Conservation (phyloP, 1,140 invertebrate species). For the Episyrphus balteatus region DNA sequence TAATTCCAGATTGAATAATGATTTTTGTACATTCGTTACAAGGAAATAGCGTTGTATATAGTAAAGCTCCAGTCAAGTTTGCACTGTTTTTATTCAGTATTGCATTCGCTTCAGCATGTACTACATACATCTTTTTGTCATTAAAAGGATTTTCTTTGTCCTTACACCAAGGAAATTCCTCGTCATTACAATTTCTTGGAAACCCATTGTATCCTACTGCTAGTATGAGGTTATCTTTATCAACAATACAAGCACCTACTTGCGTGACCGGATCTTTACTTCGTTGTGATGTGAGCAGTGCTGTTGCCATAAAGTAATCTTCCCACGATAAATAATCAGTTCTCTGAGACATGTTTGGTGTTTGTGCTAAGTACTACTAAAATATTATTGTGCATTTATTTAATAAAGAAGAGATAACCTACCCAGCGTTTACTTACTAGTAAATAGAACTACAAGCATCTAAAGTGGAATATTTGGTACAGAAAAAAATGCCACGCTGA, state of each 20-base stretch:
- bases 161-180: constrained; percentile 80
- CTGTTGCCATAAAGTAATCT: constrained; percentile 89
- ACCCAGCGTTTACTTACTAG: too few species aligned
- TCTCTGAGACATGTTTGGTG: constrained; percentile 11
- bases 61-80: constrained; percentile 63
- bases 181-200: constrained; percentile 78
- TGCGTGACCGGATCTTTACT: constrained; percentile 90
- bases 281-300: constrained; percentile 65
- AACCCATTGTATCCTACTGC: constrained; percentile 95
- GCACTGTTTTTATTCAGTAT: constrained; percentile 81
- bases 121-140: constrained; percentile 83
- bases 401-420: too few species aligned
- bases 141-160: constrained; percentile 43
- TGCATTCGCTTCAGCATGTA: constrained; percentile 95
- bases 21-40: constrained; percentile 96
- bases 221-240: constrained; percentile 79
- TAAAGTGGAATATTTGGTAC: too few species aligned
- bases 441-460: too few species aligned
- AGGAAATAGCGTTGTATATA: constrained; percentile 84
- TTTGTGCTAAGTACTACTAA: too few species aligned
- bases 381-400: too few species aligned
- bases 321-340: constrained; percentile 46
- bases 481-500: too few species aligned
- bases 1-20: constrained; percentile 92
- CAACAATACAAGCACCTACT: constrained; percentile 89